phyloP scores from a whole-genome alignment of 2,888 invertebrate genomes.

The Synanthedon tipuliformis region DNA sequence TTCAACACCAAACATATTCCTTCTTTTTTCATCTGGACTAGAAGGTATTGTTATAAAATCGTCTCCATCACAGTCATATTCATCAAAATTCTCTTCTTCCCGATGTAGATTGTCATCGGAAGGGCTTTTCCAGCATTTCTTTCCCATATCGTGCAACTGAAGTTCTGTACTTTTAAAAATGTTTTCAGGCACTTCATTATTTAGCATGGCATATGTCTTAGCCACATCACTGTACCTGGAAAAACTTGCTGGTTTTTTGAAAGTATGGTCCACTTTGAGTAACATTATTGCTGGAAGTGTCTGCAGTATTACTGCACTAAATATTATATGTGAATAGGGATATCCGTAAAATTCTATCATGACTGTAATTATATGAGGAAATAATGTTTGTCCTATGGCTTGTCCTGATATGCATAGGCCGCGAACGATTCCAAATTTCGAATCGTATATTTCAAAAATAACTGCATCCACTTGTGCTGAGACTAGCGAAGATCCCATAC shows the following conservation, averaged over 20 bases:
- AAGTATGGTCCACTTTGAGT: conserved; percentile 37
- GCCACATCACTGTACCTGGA: conserved; percentile 49
- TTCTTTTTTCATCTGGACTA: conserved; percentile 57
- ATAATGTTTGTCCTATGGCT: conserved; percentile 52
- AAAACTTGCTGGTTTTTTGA: conserved; percentile 35
- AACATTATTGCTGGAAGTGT: conserved; percentile 48
- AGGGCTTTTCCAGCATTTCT: conserved; percentile 61
- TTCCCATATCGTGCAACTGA: conserved; percentile 49
- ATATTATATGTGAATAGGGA: conserved; percentile 39
- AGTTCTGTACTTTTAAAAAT: conserved; percentile 44
- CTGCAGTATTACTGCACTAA: conserved; percentile 53
- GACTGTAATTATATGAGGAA: conserved; percentile 53
- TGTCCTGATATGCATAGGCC: conserved; percentile 53
- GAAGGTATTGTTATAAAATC: conserved; percentile 50
- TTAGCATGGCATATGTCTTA: conserved; percentile 49
- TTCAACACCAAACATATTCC: conserved; percentile 61
- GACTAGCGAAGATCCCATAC: conserved; percentile 55
- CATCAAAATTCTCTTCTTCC: conserved; percentile 16
- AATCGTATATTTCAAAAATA: conserved; percentile 58
- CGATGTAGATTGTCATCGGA: conserved; percentile 49
- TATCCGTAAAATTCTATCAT: conserved; percentile 50
- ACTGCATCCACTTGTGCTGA: conserved; percentile 62
- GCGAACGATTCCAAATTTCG: conserved; percentile 41
- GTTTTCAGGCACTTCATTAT: conserved; percentile 36
- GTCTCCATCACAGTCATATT: conserved; percentile 20